Evolutionary conservation across 2,888 invertebrate species (phyloP), one percentile per base, ranked within the genome.

Genomic region (Dryobota labecula): DNA sequence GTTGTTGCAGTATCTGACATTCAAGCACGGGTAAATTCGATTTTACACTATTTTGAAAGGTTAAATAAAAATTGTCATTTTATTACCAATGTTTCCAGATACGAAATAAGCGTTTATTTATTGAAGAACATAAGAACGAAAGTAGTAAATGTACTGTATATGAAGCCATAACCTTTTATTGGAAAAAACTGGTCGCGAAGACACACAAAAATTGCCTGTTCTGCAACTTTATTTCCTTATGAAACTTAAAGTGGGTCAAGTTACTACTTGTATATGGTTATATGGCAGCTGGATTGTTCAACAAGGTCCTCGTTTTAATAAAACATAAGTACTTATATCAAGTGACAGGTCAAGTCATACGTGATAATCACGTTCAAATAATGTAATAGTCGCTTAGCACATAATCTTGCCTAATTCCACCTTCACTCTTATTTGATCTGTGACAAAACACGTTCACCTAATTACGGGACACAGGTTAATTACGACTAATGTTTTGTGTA

Each of bases 391-490:
- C 13, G 56, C 27, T 63, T 45, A 69, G 54, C 57, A 30, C 57
- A 76, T 69, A 54, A 73, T 69, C 61, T 83, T 85, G 81, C 84
- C 78, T 79, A 77, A 76, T 67, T 41, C 79, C 76, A 80, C 86
- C 84, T 84, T 84, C 84, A 69, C 63, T 82, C 70, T 76, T 64
- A 75, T 79, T 86, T 82, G 83, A 82, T 85, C 82, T 85, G 79
- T 87, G 83, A 81, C 82, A 75, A 74, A 80, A 77, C 73, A 38
- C 72, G 78, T 82, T 81, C 83, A 80, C 79, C 71, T 79, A 83
- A 84, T 84, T 83, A 75, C 78, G 57, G 71, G 74, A 70, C 57
- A 73, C 62, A 54, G 53, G 71, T 73, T 83, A 76, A 78, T 78
- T 81, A 60, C 78, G 57, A 64, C 43, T 58, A 58, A 72, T 74